These are phyloP conservation scores for Saturnia japonica DNA, from an alignment of 2,888 invertebrate genomes.

Conservation along the genomic window DNA sequence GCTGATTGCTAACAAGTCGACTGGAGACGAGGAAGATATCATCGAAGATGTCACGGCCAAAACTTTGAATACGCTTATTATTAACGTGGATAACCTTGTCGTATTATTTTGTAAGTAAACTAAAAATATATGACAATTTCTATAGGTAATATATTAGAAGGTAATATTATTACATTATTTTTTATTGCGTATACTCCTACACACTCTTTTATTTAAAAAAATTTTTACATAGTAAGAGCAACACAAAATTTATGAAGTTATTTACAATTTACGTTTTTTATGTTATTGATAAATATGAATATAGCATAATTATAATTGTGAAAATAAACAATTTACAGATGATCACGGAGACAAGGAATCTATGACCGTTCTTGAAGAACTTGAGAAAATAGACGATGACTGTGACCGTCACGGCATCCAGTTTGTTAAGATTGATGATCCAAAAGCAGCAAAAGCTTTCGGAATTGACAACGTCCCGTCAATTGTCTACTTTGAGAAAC, in stretches of 20 bases:
- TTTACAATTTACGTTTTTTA: not conserved
- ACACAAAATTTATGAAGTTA: not conserved
- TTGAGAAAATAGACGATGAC: slow-evolving; percentile 96
- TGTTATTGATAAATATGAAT: not conserved
- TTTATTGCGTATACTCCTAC: not conserved
- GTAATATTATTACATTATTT: not conserved
- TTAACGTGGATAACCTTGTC: slow-evolving; percentile 94
- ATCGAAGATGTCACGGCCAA: slow-evolving; percentile 97
- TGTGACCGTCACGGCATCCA: slow-evolving; percentile 95
- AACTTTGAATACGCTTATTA: slow-evolving; percentile 92
- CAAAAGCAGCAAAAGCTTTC: slow-evolving; percentile 90
- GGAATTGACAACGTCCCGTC: slow-evolving; percentile 92
- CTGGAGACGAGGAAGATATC: slow-evolving; percentile 95
- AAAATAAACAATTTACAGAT: slow-evolving; percentile 80
- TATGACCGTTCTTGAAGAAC: slow-evolving; percentile 90
- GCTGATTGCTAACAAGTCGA: slow-evolving; percentile 96
- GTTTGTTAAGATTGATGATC: slow-evolving; percentile 95
- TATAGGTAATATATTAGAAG: not conserved
- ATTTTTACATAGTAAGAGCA: no score
- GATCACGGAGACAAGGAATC: slow-evolving; percentile 95
- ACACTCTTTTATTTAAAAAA: no score
- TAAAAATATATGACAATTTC: not conserved
- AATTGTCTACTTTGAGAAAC: slow-evolving; percentile 96
- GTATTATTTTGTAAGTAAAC: slow-evolving; percentile 92
- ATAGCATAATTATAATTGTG: not conserved